A percentile compares a stretch with the other conserved stretches of the same genome.
phyloP scores from a whole-genome alignment of 2,888 invertebrate genomes.

The Octodonta nipae region DNA sequence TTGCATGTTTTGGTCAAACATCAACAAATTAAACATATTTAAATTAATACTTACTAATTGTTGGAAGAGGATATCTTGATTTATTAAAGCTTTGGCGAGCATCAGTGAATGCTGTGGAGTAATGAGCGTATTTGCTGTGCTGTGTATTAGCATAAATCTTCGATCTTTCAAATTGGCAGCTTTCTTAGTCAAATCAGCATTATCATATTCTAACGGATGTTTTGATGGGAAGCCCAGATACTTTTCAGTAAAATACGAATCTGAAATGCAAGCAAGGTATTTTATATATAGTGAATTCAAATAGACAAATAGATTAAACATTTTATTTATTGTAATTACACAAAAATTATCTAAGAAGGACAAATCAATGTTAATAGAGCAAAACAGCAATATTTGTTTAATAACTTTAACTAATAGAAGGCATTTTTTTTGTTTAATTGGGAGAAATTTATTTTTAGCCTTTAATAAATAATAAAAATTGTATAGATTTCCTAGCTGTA shows the following conservation, averaged over 20 bases:
- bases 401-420: no score
- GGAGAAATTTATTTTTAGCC: no score
- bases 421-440: no score
- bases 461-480: no score
- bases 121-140: conserved; percentile 71
- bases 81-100: conserved; percentile 69
- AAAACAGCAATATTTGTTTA: no score
- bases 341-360: no score
- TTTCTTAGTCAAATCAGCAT: conserved; percentile 64
- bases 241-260: conserved; percentile 81
- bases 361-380: no score
- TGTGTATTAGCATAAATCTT: conserved; percentile 60
- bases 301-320: no score
- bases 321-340: no score
- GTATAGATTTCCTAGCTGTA: no score
- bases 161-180: conserved; percentile 62
- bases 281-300: not conserved
- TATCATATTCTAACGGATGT: conserved; percentile 56
- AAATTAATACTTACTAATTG: conserved; percentile 70
- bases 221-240: conserved; percentile 65
- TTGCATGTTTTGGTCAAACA: no score
- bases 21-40: no score
- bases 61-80: conserved; percentile 66
- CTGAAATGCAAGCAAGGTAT: conserved; percentile 37
- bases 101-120: conserved; percentile 80